phyloP scores from a whole-genome alignment of 2,113 vertebrate species.

The Lophotis ruficrista region DNA sequence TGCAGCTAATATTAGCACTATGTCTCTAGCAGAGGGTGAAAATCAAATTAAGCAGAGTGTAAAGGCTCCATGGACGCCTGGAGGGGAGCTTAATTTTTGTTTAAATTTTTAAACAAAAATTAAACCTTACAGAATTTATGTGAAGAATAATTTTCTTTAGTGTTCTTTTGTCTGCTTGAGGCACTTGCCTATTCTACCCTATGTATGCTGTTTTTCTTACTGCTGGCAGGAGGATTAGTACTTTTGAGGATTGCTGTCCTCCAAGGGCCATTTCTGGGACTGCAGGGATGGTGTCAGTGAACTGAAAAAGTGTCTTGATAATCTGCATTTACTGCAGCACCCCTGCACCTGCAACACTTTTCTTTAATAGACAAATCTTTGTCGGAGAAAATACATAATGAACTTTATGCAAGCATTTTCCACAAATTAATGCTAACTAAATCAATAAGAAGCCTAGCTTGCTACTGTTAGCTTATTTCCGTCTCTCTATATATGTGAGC shows the following conservation, averaged over 20 bases:
- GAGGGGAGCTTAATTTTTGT: neutral
- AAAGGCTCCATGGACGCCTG: neutral
- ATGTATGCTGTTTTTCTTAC: neutral
- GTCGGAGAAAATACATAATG: constrained; percentile 16
- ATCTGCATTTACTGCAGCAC: neutral
- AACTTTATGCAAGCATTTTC: constrained; percentile 5
- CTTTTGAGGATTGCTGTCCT: neutral
- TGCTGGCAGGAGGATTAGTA: neutral
- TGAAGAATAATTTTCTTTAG: neutral
- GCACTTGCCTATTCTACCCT: neutral
- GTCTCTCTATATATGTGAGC: neutral
- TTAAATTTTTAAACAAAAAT: neutral
- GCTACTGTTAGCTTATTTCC: neutral
- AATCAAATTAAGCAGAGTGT: neutral
- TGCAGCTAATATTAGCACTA: neutral
- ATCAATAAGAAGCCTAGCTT: neutral
- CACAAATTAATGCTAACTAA: neutral
- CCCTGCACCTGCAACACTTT: neutral
- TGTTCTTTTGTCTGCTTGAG: neutral
- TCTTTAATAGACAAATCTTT: constrained; percentile 31
- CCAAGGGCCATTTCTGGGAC: neutral
- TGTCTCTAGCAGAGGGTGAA: neutral
- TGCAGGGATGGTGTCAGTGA: neutral
- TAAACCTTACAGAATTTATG: neutral
- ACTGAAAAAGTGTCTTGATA: neutral